These are phyloP conservation scores for Melanotaenia parkinsoni DNA, from an alignment of 2,797 vertebrate species.

Conservation along the genomic window DNA sequence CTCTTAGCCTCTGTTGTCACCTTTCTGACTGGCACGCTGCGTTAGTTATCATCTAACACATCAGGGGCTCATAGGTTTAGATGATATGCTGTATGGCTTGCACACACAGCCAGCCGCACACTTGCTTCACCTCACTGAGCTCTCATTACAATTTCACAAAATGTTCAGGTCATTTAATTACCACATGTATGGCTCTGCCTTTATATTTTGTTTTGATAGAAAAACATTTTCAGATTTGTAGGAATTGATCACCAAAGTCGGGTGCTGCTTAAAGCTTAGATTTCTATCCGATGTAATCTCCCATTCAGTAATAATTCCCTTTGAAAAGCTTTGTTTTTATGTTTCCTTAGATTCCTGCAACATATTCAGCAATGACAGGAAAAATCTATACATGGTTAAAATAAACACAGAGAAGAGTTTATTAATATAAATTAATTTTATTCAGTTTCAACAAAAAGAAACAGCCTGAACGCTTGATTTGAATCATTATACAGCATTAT, in stretches of 20 bases:
- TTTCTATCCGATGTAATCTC: too few relatives aligned
- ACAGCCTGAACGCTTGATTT: constrained; percentile 36
- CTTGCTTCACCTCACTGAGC: constrained; percentile 31
- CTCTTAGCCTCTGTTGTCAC: constrained; percentile 72
- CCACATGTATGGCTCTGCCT: constrained; percentile 20
- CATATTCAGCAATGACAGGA: neutral
- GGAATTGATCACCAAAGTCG: constrained; percentile 26
- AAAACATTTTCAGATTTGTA: constrained; percentile 26
- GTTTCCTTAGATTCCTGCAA: constrained; percentile 1
- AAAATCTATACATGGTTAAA: constrained; percentile 15
- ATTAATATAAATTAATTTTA: constrained; percentile 47
- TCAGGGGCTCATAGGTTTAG: constrained; percentile 58
- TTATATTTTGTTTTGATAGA: constrained; percentile 22
- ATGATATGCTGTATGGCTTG: constrained; percentile 46
- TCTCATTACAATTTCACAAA: constrained; percentile 29
- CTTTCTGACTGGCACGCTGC: constrained; percentile 71
- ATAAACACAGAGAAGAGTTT: constrained; percentile 33
- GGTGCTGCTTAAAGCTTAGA: neutral
- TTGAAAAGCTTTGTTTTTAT: neutral
- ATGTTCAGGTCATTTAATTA: constrained; percentile 44
- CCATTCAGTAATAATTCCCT: constrained; percentile 3
- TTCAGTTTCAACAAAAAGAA: constrained; percentile 41
- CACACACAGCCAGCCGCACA: constrained; percentile 41
- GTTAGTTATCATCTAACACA: constrained; percentile 76
- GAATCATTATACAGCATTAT: constrained; percentile 22